Evolutionary conservation across 2,113 vertebrate species (phyloP), one percentile per base, ranked within the genome.

Genomic region (Callospermophilus lateralis): DNA sequence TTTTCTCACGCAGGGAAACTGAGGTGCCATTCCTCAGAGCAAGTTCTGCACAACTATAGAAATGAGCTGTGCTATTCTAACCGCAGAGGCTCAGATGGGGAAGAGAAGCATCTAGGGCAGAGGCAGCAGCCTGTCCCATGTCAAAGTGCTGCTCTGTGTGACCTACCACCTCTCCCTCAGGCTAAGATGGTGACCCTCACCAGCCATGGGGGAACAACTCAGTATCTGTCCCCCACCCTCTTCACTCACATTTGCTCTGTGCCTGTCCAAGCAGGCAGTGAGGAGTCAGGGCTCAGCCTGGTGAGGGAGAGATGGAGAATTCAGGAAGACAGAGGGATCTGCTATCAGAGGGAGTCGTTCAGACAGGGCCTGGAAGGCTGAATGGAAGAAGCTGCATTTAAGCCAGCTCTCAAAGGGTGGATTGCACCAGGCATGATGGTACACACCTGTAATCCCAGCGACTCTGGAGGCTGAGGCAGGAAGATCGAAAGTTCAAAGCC

Each of bases 1-100:
- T n/a, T 67, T 74, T 89, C 70, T 92, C 87, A 95, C 53, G 51
- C 13, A 30, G 37, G 65, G 42, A 94, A 86, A 79, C 48, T 26
- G 51, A 86, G 55, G 51, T 63, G 17, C 7, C 26, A 8, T 83
- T 74, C 65, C 74, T 78, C 22, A 48, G 90, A 10, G 39, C 53
- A 28, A 76, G 51, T n/a, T 87, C 55, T 73, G 26, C 7, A 65
- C 24, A 53, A 19, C 24, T 68, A 83, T 77, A 90, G 55, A 78
- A 96, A 73, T 6, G 28, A 85, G 58, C 42, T 87, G 26, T 22
- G 32, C 58, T 91, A 32, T 48, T 84, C 74, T 80, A 68, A 65
- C 13, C 20, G 58, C 32, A 17, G 42, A 61, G 70, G 34, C 85
- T 24, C 12, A 19, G 32, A 45, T 32, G 58, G 4, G 28, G 10